Conservation (phyloP, 2,113 vertebrate species). For the Macrotis lagotis region DNA sequence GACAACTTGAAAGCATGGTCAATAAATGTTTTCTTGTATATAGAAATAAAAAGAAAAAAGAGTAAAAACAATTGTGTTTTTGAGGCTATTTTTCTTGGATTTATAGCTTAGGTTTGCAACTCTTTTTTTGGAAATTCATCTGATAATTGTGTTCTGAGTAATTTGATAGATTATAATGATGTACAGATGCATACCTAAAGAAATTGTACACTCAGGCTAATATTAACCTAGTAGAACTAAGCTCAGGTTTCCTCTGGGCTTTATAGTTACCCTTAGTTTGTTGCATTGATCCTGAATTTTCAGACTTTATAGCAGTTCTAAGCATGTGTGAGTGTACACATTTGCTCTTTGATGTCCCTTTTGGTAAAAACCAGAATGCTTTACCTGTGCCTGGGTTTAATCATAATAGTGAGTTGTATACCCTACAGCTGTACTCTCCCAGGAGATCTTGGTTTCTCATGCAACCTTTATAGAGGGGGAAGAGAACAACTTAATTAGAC, state of each 20-base stretch:
- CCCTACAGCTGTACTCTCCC: constrained; percentile 34
- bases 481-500: constrained; percentile 58
- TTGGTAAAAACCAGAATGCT: constrained; percentile 77
- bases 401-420: constrained; percentile 57
- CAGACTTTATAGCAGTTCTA: constrained; percentile 75
- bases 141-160: constrained; percentile 53
- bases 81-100: constrained; percentile 53
- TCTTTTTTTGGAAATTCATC: background rate
- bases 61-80: constrained; percentile 45
- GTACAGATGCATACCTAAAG: constrained; percentile 67
- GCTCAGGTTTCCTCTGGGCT: constrained; percentile 68
- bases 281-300: constrained; percentile 76
- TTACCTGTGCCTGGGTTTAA: constrained; percentile 76
- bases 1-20: background rate
- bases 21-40: constrained; percentile 50
- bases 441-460: constrained; percentile 35
- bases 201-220: constrained; percentile 36
- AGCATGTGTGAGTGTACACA: constrained; percentile 68
- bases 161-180: constrained; percentile 63
- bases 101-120: constrained; percentile 37
- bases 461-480: constrained; percentile 52
- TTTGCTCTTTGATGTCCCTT: constrained; percentile 76
- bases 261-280: constrained; percentile 64
- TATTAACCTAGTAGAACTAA: constrained; percentile 58
- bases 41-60: background rate